Percentiles rank a stretch among this genome's conserved stretches.
These are phyloP conservation scores for Ia io DNA, from an alignment of 2,113 vertebrate species.

Conservation along the genomic window DNA sequence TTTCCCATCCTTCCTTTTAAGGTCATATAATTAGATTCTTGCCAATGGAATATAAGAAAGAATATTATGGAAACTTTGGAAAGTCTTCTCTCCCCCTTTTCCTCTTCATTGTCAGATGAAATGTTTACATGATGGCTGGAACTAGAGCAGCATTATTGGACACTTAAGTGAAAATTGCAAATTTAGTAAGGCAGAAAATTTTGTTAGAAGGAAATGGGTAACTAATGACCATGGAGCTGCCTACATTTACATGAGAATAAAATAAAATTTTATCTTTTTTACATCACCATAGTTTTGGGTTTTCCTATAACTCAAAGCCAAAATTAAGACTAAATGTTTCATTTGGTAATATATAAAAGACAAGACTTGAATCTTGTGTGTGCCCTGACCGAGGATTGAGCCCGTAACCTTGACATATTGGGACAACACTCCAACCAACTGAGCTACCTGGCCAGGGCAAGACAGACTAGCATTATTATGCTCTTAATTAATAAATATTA, in stretches of 20 bases:
- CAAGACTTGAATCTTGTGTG: background rate
- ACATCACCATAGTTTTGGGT: background rate
- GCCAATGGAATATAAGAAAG: background rate
- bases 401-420: background rate
- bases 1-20: background rate
- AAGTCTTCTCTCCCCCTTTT: background rate
- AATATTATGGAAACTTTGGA: background rate
- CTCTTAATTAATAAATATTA: constrained; percentile 6
- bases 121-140: background rate
- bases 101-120: background rate
- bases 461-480: background rate
- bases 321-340: background rate
- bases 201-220: background rate
- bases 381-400: background rate
- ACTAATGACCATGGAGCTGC: background rate
- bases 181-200: background rate
- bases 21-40: background rate
- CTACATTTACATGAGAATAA: background rate
- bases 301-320: background rate
- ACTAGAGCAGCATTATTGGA: background rate
- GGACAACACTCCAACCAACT: background rate
- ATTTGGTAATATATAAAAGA: constrained; percentile 16
- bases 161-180: background rate
- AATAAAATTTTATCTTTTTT: background rate
- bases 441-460: background rate